These are phyloP conservation scores for Gavia stellata DNA, from an alignment of 2,113 vertebrate species.

Conservation along the genomic window DNA sequence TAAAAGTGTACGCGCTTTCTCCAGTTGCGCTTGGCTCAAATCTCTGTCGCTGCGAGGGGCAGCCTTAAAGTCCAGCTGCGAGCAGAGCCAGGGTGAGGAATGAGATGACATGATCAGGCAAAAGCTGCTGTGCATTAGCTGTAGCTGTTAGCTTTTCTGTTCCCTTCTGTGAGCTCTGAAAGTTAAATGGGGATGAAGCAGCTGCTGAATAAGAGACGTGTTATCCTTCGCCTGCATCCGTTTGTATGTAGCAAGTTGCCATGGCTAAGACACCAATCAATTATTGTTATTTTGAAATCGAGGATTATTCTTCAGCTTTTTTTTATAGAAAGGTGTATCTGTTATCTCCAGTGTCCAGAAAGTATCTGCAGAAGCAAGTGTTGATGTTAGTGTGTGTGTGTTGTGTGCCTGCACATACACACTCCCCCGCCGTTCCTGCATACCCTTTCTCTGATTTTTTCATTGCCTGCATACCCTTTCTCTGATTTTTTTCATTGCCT, in stretches of 20 bases:
- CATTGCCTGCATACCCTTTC: background rate
- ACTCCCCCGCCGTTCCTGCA: background rate
- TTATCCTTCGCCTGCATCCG: background rate
- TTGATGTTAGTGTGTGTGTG: background rate
- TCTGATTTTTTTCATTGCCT: background rate
- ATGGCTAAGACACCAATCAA: background rate
- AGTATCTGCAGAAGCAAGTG: background rate
- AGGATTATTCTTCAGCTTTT: background rate
- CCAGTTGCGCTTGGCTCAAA: background rate
- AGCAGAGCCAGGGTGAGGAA: background rate
- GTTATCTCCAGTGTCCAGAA: background rate
- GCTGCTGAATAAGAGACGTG: background rate
- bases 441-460: background rate
- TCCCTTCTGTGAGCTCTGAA: conserved; percentile 27
- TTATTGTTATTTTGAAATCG: background rate
- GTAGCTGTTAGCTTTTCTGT: background rate
- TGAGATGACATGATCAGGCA: background rate
- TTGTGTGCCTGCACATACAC: background rate
- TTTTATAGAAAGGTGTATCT: background rate
- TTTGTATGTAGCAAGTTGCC: background rate
- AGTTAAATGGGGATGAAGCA: background rate
- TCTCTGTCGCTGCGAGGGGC: background rate
- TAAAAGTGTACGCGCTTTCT: accelerated
- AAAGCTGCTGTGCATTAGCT: background rate
- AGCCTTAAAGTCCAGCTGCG: background rate